Evolutionary conservation across 2,888 invertebrate genomes (phyloP), one percentile per base, ranked within the genome.

Genomic region (Oligia latruncula): DNA sequence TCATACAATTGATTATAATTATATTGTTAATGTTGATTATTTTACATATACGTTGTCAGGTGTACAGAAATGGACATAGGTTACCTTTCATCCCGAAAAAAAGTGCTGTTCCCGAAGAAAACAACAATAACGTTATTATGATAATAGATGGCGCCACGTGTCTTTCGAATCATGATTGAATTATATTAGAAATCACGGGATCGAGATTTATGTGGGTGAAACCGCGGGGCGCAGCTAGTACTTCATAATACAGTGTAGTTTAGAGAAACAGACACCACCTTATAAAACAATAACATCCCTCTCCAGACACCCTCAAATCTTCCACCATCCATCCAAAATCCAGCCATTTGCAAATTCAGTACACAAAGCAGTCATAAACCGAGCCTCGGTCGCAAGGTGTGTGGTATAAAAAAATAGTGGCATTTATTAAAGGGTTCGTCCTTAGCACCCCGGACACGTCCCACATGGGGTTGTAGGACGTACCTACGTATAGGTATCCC

Each of bases 361-460:
- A 85, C 96, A 92, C 95, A 95, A 91, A 90, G 90, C 80, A 83
- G 92, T 89, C 95, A 95, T 96, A 96, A 96, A 96, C 95, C 94
- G 78, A 70, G 35, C 23, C 92, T 90, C 91, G 89, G 91, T 92
- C 93, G 93, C 94, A 95, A 96, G 96, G 96, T 96, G 96, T 93
- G 87, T 93, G 93, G 85, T 86, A 94, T 95, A 78, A 77, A 95
- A 95, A 96, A 95, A 95, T 95, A 94, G 93, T 93, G 94, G 93
- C 94, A 96, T 96, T 96, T 96, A 96, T 96, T 96, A 96, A 95
- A 95, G 95, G 94, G 93, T 91, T 91, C 77, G n/a, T 67, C 77
- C 8, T 91, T 85, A 70, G 77, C 74, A 94, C 89, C 87, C 96
- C 68, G 87, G 89, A 93, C 96, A 97, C 96, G 96, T 95, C 72